Evolutionary conservation across 2,113 vertebrate species (phyloP).

Genomic region (Origma solitaria): DNA sequence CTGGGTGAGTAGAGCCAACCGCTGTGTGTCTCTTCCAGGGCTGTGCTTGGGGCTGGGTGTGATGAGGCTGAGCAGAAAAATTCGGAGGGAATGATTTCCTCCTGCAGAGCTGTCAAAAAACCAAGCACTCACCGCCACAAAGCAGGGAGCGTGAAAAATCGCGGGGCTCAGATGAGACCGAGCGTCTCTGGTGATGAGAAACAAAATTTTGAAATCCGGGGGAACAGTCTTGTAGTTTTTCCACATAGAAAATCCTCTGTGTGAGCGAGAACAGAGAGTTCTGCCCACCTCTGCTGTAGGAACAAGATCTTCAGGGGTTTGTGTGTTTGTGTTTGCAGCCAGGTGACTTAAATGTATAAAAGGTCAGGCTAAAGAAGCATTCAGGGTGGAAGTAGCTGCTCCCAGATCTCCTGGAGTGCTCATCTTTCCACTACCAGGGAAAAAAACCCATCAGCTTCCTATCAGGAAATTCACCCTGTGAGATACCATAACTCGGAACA

Average conservation of each 20-base stretch:
- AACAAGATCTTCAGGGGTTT: background rate
- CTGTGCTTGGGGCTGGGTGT: fast-evolving
- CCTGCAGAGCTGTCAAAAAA: background rate
- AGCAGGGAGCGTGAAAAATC: fast-evolving
- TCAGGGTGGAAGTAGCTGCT: background rate
- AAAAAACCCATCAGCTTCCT: background rate
- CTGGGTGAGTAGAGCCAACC: conserved; percentile 80
- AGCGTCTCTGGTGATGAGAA: background rate
- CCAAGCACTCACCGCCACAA: background rate
- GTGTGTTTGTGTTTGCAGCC: background rate
- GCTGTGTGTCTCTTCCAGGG: background rate
- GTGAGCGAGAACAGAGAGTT: background rate
- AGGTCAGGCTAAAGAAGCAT: background rate
- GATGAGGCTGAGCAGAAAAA: background rate
- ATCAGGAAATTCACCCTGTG: background rate
- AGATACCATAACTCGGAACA: background rate
- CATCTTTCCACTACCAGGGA: background rate
- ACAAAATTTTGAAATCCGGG: background rate
- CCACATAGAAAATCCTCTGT: background rate
- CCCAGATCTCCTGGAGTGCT: background rate
- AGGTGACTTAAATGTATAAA: background rate
- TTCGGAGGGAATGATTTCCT: background rate
- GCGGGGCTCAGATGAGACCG: background rate
- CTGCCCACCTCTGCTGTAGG: background rate
- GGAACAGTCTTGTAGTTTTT: background rate